These are phyloP conservation scores for Melipona bicolor DNA, from an alignment of 2,888 invertebrate species.

Conservation along the genomic window DNA sequence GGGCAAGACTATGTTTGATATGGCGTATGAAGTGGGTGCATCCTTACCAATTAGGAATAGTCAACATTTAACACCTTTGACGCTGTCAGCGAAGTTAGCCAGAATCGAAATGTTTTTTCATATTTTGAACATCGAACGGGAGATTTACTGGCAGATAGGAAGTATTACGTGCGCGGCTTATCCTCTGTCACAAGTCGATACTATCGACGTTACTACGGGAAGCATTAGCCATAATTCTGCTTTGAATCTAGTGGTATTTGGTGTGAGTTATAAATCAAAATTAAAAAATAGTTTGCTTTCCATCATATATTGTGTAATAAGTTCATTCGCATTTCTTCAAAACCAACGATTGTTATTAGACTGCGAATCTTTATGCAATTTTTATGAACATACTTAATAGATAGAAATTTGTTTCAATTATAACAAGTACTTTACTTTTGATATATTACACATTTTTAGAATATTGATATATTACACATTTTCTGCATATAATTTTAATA, in stretches of 20 bases:
- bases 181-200: constrained; percentile 97
- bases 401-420: no score
- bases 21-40: constrained; percentile 97
- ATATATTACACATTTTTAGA: no score
- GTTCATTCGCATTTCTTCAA: no score
- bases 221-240: constrained; percentile 98
- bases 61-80: constrained; percentile 95
- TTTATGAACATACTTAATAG: no score
- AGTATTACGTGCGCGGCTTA: constrained; percentile 99
- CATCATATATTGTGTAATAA: no score
- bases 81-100: constrained; percentile 96
- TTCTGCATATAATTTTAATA: no score
- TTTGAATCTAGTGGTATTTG: constrained; percentile 97
- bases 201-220: constrained; percentile 95
- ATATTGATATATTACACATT: no score
- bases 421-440: no score
- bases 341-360: no score
- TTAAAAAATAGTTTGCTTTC: background rate
- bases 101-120: constrained; percentile 98
- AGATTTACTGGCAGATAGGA: constrained; percentile 99
- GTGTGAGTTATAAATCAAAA: constrained; percentile 87
- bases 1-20: constrained; percentile 93
- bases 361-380: no score
- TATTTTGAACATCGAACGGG: constrained; percentile 97
- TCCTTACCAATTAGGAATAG: constrained; percentile 94